Base-by-base conservation (phyloP, 2,113 vertebrate species). In the Lycaon pictus region DNA sequence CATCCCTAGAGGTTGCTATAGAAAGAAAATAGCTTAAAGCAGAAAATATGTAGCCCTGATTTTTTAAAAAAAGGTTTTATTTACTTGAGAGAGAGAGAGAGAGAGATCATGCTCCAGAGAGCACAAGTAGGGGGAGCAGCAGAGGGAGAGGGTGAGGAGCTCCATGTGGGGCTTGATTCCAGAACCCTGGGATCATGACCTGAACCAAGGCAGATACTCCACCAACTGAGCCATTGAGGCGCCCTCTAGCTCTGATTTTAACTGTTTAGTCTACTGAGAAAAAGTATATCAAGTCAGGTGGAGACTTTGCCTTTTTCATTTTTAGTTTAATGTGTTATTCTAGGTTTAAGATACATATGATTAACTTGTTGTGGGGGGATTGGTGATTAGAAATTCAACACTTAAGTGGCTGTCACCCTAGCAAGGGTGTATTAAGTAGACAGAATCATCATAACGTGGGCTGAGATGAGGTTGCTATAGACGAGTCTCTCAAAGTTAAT, bases 1-100 rank as follows among this genome's bases (percentile, higher is more conserved):
- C 88, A 74, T 95, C 98, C 97, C 95, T 97, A 94, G 96, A 96
- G 98, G 97, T 97, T 98, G 97, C 96, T 97, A 93, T 97, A 96
- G 97, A 96, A 98, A 97, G 82, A 88, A 93, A 96, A 92, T 95
- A 97, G 88, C 81, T 95, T 91, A 77, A 95, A 97, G 95, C 96
- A 80, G 80, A 93, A 97, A 97, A 96, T 53, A 89, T 60, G 96
- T 95, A 97, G 80, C 55, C 77, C 63, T 95, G 43, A 96, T 95
- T 98, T 35, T 97, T 43, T 43, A 7, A 43, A 43, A 43, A 43
- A 43, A 43, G 43, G 43, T 43, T 43, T 43, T 43, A 43, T 43
- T 43, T 43, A 43, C 43, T 43, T 43, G 43, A 43, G 43, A 43
- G 43, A 43, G 43, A 43, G 43, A 43, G 43, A 43, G 43, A 43